A percentile compares a stretch with the other conserved stretches of the same genome.
Conservation (phyloP, 2,113 vertebrate genomes). For the Zeus faber region DNA sequence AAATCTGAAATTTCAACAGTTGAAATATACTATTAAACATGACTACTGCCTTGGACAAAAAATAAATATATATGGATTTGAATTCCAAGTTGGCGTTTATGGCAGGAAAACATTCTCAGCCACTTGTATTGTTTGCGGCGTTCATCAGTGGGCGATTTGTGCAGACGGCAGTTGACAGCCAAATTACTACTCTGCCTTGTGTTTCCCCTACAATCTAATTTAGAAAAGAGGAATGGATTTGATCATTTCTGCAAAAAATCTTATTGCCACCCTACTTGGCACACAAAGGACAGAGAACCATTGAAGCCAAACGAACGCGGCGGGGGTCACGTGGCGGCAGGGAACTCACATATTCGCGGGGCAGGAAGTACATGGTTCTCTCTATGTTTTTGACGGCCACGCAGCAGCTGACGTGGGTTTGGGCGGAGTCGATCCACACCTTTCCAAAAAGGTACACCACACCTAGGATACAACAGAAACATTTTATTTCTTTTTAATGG, state of each 20-base stretch:
- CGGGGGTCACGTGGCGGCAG: not conserved
- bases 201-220: not conserved
- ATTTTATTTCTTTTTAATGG: too few species aligned
- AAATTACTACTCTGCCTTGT: not conserved
- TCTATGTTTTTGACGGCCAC: slow-evolving; percentile 93
- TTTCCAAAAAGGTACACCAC: slow-evolving; percentile 97
- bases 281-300: not conserved
- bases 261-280: not conserved
- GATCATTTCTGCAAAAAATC: not conserved
- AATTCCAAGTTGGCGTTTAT: not conserved
- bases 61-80: not conserved
- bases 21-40: not conserved
- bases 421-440: slow-evolving; percentile 90
- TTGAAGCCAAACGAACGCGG: not conserved
- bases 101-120: not conserved
- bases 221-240: slow-evolving; percentile 1
- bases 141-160: slow-evolving; percentile 1
- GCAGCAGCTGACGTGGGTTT: slow-evolving; percentile 90
- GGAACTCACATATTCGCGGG: slow-evolving; percentile 84
- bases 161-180: not conserved
- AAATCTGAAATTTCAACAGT: not conserved
- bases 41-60: not conserved
- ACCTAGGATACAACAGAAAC: slow-evolving; percentile 61
- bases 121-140: not conserved
- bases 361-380: slow-evolving; percentile 89